Conservation (phyloP, 2,888 invertebrate genomes). For the Myopa testacea region DNA sequence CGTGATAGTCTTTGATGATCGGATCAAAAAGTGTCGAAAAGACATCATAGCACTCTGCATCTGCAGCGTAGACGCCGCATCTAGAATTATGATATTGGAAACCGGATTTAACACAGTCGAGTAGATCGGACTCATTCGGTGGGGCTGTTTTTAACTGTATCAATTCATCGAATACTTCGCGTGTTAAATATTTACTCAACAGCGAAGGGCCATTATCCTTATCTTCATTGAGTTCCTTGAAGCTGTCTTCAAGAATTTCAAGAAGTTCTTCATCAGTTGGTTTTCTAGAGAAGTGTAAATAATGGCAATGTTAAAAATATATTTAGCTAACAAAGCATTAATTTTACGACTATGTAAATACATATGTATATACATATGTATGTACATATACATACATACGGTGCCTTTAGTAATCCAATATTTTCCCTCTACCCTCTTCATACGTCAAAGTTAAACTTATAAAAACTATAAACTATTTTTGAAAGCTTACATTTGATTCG, state of each 20-base stretch:
- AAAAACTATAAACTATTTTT: background rate
- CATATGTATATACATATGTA: background rate
- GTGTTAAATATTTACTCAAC: constrained; percentile 74
- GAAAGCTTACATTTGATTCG: constrained; percentile 60
- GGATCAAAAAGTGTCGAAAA: constrained; percentile 76
- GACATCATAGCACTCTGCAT: constrained; percentile 74
- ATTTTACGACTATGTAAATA: background rate
- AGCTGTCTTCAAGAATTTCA: constrained; percentile 70
- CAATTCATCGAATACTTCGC: constrained; percentile 70
- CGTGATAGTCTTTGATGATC: constrained; percentile 76
- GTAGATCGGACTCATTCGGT: constrained; percentile 72
- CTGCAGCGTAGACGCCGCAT: constrained; percentile 76
- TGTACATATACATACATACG: too few species aligned
- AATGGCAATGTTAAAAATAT: too few species aligned
- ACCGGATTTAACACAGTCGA: constrained; percentile 75
- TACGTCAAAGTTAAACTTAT: too few species aligned
- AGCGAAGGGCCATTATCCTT: constrained; percentile 71
- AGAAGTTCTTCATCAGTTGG: constrained; percentile 64
- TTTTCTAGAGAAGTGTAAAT: constrained; percentile 53
- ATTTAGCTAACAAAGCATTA: background rate
- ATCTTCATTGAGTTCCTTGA: constrained; percentile 69
- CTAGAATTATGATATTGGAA: constrained; percentile 74
- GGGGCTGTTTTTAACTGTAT: constrained; percentile 71
- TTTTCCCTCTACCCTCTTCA: too few species aligned
- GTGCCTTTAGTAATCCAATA: too few species aligned